Evolutionary conservation across 1,140 invertebrate species (phyloP).

Genomic region (Cylas formicarius): DNA sequence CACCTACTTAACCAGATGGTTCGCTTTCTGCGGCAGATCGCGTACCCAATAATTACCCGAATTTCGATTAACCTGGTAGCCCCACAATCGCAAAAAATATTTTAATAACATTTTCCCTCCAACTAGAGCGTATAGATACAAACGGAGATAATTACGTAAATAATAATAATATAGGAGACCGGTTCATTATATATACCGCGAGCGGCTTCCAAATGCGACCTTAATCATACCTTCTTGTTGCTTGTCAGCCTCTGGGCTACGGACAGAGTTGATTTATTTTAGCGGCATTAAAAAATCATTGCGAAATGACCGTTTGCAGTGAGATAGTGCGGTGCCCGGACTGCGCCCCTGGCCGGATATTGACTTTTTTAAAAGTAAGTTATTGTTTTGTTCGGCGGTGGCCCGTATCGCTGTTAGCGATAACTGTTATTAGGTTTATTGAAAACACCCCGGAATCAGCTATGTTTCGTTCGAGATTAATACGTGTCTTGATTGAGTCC

Average conservation of each 20-base stretch:
- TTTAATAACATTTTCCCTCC: background rate
- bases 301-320: slow-evolving; percentile 13
- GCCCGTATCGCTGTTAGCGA: background rate
- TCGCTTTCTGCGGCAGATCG: no score
- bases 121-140: slow-evolving; percentile 18
- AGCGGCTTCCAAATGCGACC: slow-evolving; percentile 9
- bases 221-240: slow-evolving; percentile 24
- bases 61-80: slow-evolving; percentile 15
- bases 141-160: slow-evolving; percentile 22
- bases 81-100: slow-evolving; percentile 5
- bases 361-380: background rate
- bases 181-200: slow-evolving; percentile 17
- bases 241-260: slow-evolving; percentile 13
- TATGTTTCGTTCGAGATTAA: no score
- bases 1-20: no score
- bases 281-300: slow-evolving; percentile 15
- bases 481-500: no score
- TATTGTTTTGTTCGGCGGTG: background rate
- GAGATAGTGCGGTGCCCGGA: slow-evolving; percentile 13
- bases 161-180: slow-evolving; percentile 22
- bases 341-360: background rate
- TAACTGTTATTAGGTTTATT: no score
- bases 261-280: slow-evolving; percentile 24
- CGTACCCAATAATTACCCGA: no score
- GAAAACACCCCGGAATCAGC: no score